phyloP scores from a whole-genome alignment of 2,888 invertebrate genomes.

The Drosophila hamatofila region DNA sequence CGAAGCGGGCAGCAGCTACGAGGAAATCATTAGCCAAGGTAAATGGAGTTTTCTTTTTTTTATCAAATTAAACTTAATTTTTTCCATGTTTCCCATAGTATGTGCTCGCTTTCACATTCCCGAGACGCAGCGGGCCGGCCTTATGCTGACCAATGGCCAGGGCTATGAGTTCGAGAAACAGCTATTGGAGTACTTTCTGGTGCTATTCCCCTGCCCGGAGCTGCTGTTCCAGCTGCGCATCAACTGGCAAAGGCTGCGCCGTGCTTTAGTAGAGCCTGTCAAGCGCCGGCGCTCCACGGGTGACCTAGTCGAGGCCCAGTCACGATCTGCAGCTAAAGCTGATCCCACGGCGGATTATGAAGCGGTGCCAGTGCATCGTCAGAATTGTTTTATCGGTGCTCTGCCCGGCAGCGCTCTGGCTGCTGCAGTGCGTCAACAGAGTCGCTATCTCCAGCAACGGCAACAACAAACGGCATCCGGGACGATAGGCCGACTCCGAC shows the following conservation, averaged over 20 bases:
- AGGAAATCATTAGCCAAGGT: constrained; percentile 77
- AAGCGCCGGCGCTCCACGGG: constrained; percentile 33
- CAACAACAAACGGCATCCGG: constrained; percentile 2
- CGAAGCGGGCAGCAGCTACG: constrained; percentile 58
- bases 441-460: constrained; percentile 20
- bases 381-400: constrained; percentile 82
- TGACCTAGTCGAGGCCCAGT: neutral
- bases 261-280: constrained; percentile 27
- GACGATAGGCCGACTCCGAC: neutral
- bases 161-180: constrained; percentile 76
- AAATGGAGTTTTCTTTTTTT: too few relatives aligned
- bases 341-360: constrained; percentile 30
- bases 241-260: constrained; percentile 61
- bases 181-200: constrained; percentile 79
- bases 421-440: constrained; percentile 45
- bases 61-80: neutral
- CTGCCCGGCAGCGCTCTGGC: constrained; percentile 43
- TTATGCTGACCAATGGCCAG: constrained; percentile 77
- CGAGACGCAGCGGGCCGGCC: constrained; percentile 46
- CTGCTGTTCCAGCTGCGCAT: constrained; percentile 76
- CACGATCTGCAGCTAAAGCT: neutral
- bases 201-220: constrained; percentile 81
- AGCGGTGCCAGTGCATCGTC: constrained; percentile 78
- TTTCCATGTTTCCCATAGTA: constrained; percentile 27
- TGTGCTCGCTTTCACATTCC: constrained; percentile 60